phyloP scores from a whole-genome alignment of 2,888 invertebrate genomes.

The Deilephila porcellus region DNA sequence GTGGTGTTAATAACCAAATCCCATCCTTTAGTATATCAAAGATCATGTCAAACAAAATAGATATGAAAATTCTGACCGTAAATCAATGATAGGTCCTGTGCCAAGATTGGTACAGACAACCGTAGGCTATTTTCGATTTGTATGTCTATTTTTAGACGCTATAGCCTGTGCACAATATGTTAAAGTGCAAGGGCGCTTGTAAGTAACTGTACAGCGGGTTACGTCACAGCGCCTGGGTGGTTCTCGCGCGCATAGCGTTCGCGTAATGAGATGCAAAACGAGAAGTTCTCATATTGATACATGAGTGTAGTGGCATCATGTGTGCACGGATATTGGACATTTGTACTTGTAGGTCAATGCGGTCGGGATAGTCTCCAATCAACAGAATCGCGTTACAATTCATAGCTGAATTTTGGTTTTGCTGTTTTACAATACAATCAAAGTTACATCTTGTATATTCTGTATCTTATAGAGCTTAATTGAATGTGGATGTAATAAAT shows the following conservation, averaged over 20 bases:
- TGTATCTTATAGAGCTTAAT: neutral
- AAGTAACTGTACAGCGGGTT: slow-evolving; percentile 39
- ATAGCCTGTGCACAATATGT: slow-evolving; percentile 10
- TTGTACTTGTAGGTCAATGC: slow-evolving; percentile 15
- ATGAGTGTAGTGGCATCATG: slow-evolving; percentile 22
- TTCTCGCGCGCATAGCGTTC: slow-evolving; percentile 35
- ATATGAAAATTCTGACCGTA: no score
- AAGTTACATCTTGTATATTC: neutral
- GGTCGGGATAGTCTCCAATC: neutral
- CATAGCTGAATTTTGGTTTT: neutral
- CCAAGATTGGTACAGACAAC: neutral
- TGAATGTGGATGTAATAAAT: no score
- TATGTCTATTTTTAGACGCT: neutral
- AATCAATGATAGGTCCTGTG: slow-evolving; percentile 4
- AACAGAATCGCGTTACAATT: neutral
- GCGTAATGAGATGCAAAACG: slow-evolving; percentile 48
- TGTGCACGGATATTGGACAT: slow-evolving; percentile 28
- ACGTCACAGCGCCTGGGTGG: slow-evolving; percentile 50
- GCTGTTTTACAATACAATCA: neutral
- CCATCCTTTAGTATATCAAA: no score
- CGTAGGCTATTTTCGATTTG: slow-evolving; percentile 8
- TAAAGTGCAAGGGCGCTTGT: slow-evolving; percentile 25
- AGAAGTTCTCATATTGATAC: slow-evolving; percentile 42
- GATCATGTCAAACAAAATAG: neutral
- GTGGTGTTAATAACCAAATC: no score